A percentile compares a stretch with the other conserved stretches of the same genome.
Evolutionary conservation across 2,888 invertebrate genomes (phyloP).

Genomic region (Gnatocerus cornutus): DNA sequence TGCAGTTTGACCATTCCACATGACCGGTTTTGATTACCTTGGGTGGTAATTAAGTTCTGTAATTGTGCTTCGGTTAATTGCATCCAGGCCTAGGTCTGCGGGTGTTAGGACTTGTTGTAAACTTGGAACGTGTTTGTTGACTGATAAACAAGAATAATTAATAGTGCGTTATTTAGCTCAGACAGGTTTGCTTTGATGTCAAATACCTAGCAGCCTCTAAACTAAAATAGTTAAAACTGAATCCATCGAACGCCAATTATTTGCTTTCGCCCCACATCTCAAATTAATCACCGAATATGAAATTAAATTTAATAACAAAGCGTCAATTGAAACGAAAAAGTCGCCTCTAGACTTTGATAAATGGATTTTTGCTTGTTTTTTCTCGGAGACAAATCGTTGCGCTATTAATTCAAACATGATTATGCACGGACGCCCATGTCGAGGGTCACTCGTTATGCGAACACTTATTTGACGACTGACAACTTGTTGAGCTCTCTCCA

Average conservation of each 20-base stretch:
- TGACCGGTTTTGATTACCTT: slow-evolving; percentile 44
- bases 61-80: slow-evolving; percentile 44
- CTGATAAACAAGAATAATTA: slow-evolving; percentile 46
- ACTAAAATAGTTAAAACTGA: too few species aligned
- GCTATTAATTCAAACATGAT: slow-evolving; percentile 4
- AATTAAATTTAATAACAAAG: slow-evolving; percentile 24
- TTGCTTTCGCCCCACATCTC: slow-evolving; percentile 4
- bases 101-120: slow-evolving; percentile 41
- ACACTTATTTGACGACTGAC: slow-evolving; percentile 42
- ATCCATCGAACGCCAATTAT: background rate
- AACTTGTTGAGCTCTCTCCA: slow-evolving; percentile 49
- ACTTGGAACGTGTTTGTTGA: slow-evolving; percentile 44
- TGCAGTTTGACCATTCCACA: slow-evolving; percentile 41
- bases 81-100: slow-evolving; percentile 30
- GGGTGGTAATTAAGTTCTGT: slow-evolving; percentile 41
- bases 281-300: slow-evolving; percentile 31
- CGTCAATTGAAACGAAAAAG: slow-evolving; percentile 18
- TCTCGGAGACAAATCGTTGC: slow-evolving; percentile 9
- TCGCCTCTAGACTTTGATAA: slow-evolving; percentile 13
- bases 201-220: slow-evolving; percentile 26
- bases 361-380: slow-evolving; percentile 12
- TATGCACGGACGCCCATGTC: slow-evolving; percentile 30
- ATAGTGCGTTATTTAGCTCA: slow-evolving; percentile 40
- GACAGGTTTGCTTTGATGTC: slow-evolving; percentile 40
- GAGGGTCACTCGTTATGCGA: slow-evolving; percentile 39